Evolutionary conservation across 2,888 invertebrate genomes (phyloP), one percentile per base, ranked within the genome.

Genomic region (Drosophila vallismaia): DNA sequence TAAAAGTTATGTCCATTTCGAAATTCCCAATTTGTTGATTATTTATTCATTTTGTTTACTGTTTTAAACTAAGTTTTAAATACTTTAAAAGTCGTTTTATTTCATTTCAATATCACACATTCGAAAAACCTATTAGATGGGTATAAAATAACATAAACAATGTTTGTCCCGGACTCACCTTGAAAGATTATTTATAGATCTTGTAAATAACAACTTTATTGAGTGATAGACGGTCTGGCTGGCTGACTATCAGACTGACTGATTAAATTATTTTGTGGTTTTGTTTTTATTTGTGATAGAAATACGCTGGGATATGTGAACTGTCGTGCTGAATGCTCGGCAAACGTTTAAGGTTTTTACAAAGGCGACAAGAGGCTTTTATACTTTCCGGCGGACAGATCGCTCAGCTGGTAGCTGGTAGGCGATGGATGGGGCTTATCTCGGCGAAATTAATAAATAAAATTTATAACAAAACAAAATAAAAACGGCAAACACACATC

Each of bases 261-360:
- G 38, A 26, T 10, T 38, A 36, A 36, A n/a, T 36, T 36, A 36
- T 36, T 36, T 36, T n/a, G n/a, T 36, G n/a, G n/a, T 6, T 36
- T 36, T 36, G 36, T 24, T 44, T 44, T 5, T 19, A 45, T 42
- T 28, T 44, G 29, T 26, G 8, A n/a, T 33, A 26, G 38, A 62
- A 28, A 60, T 7, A 45, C 38, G 50, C 46, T 19, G 38, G 42
- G 12, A 31, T 45, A 69, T 66, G 55, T 45, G 66, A 46, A 70
- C 55, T 74, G 53, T 57, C n/a, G 54, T 36, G 60, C 31, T 52
- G 63, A 48, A 36, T 52, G 72, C 49, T 48, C 76, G 48, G 19
- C 58, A 44, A 78, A 48, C 74, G 74, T 75, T 85, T 80, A 82
- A 80, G 71, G 75, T 67, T 66, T 59, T 71, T 64, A 69, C 68